A percentile compares a stretch with the other conserved stretches of the same genome.
Evolutionary conservation across 2,113 vertebrate species (phyloP).

Genomic region (Calidris pygmaea): DNA sequence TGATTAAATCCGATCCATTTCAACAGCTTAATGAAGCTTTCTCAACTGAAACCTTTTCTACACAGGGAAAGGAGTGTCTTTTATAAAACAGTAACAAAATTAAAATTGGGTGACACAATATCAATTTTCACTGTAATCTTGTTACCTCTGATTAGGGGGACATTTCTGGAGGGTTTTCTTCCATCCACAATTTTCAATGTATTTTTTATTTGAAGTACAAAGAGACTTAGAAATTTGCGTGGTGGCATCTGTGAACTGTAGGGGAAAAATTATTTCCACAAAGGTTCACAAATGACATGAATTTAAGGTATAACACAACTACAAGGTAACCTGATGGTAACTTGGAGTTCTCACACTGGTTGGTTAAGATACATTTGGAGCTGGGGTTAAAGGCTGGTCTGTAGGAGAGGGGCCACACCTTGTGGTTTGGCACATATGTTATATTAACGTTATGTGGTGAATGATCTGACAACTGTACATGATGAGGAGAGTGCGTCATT

Average conservation of each 20-base stretch:
- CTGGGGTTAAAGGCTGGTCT: neutral
- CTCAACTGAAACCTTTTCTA: neutral
- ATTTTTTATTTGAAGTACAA: neutral
- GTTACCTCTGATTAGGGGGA: neutral
- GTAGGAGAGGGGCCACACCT: neutral
- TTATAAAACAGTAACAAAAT: neutral
- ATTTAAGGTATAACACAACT: neutral
- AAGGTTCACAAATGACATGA: neutral
- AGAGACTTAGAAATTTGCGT: neutral
- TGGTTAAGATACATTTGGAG: neutral
- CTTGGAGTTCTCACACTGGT: neutral
- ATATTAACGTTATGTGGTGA: fast-evolving
- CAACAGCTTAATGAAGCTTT: neutral
- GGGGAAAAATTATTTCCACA: neutral
- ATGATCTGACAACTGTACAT: neutral
- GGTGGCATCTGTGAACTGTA: neutral
- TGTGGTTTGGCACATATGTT: neutral
- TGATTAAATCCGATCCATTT: neutral
- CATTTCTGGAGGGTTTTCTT: neutral
- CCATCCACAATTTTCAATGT: neutral
- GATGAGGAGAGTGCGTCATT: neutral
- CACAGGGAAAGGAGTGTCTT: neutral
- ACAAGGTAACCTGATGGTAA: neutral
- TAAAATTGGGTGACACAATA: neutral
- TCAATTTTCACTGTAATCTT: neutral